A percentile compares a stretch with the other conserved stretches of the same genome.
phyloP scores from a whole-genome alignment of 2,888 invertebrate genomes.

The Onchidella celtica region DNA sequence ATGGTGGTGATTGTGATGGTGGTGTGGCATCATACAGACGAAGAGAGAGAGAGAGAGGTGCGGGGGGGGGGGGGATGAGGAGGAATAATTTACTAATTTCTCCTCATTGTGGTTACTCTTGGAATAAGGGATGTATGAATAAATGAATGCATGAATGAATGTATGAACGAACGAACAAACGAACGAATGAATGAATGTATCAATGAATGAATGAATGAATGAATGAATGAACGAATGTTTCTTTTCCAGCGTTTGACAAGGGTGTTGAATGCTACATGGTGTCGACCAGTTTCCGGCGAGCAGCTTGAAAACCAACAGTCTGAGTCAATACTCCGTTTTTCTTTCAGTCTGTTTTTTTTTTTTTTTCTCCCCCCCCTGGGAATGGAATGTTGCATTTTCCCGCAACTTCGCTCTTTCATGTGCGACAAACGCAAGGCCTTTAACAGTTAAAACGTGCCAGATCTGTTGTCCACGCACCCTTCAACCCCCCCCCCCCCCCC shows the following conservation, averaged over 20 bases:
- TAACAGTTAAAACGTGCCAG: too few relatives aligned
- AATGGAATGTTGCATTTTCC: neutral
- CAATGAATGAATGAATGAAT: slow-evolving; percentile 30
- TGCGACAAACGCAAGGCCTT: neutral
- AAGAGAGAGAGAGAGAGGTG: too few relatives aligned
- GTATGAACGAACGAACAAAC: neutral
- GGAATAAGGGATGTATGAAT: neutral
- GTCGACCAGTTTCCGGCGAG: neutral
- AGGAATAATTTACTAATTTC: neutral
- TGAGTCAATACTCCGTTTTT: neutral
- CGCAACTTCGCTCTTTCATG: neutral
- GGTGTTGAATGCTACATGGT: neutral
- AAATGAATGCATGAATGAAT: neutral
- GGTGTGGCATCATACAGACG: too few relatives aligned
- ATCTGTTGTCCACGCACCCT: too few relatives aligned
- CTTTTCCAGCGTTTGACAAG: neutral
- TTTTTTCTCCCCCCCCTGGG: too few relatives aligned
- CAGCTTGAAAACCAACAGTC: neutral
- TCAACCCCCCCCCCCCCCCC: too few relatives aligned
- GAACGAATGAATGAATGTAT: slow-evolving; percentile 28
- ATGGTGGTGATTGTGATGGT: neutral
- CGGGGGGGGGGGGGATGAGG: neutral
- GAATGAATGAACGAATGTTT: slow-evolving; percentile 19
- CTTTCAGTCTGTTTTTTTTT: neutral
- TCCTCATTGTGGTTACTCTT: too few relatives aligned